Evolutionary conservation across 2,888 invertebrate genomes (phyloP), one percentile per base, ranked within the genome.

Genomic region (Chymomyza fuscimana): DNA sequence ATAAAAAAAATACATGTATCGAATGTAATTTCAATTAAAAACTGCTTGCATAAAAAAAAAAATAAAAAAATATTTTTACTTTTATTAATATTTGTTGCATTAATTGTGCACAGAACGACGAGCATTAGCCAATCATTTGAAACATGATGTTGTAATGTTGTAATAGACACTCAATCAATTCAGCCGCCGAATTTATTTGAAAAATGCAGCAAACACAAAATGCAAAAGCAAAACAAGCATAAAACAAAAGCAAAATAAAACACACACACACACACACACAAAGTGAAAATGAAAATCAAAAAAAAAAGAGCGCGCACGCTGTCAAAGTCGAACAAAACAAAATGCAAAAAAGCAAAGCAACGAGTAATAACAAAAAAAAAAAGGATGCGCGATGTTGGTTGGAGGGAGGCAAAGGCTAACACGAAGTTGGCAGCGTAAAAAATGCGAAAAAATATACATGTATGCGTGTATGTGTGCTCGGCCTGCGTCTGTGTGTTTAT

Each of bases 301-400:
- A 61, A 25, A 25, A 70, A 67, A 65, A 68, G 25, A 46, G 65
- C 58, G 64, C 72, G 65, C 71, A 63, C 76, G 73, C 83, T 83
- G 78, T 78, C 85, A 87, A 86, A 84, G 81, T 82, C 82, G 82
- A 82, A 86, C 87, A 87, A 87, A 87, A 85, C 82, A 85, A 83
- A 83, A 78, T 72, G 73, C 68, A 60, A 67, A 46, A 61, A 67
- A 32, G 36, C 12, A 46, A 56, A 63, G 67, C 52, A 74, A 79
- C 80, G 77, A 81, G 76, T 63, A 65, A 58, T 9, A 25, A 16
- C 5, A 40, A 52, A 63, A 10, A 16, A 58, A 58, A 58, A 58
- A 58, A 4, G 22, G 58, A 58, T 25, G 40, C 40, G 10, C 58
- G 2, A 19, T 25, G 58, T 56, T 56, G 25, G 3, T 15, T 25